These are phyloP conservation scores for Podarcis siculus DNA, from an alignment of 2,797 vertebrate species.

Conservation along the genomic window DNA sequence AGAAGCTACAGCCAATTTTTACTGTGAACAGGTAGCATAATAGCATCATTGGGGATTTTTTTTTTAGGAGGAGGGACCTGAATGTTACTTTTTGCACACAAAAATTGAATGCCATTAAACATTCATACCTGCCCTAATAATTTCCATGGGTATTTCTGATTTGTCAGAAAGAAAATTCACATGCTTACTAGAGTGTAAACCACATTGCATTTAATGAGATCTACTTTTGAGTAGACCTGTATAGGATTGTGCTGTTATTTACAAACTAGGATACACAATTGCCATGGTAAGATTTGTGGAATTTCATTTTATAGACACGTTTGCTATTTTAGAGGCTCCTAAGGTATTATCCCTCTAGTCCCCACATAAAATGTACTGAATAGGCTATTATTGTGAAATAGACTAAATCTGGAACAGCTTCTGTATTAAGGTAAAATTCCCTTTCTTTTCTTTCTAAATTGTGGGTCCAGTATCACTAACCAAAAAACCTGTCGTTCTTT, in stretches of 20 bases:
- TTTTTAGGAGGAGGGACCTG: background rate
- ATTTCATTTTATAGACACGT: background rate
- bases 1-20: background rate
- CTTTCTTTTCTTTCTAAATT: background rate
- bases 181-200: too few species aligned
- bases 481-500: background rate
- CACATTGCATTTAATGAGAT: too few species aligned
- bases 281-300: background rate
- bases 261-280: background rate
- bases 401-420: background rate
- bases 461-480: background rate
- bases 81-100: too few species aligned
- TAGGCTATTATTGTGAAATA: background rate
- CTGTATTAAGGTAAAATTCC: background rate
- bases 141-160: background rate
- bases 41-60: too few species aligned
- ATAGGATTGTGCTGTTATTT: too few species aligned
- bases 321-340: background rate
- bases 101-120: background rate
- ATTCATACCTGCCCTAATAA: background rate
- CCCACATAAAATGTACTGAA: background rate
- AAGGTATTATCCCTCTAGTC: background rate
- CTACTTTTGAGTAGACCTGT: too few species aligned
- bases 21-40: background rate
- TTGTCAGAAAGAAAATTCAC: background rate